Base-by-base conservation (phyloP, 2,797 vertebrate genomes). In the Coluber constrictor region DNA sequence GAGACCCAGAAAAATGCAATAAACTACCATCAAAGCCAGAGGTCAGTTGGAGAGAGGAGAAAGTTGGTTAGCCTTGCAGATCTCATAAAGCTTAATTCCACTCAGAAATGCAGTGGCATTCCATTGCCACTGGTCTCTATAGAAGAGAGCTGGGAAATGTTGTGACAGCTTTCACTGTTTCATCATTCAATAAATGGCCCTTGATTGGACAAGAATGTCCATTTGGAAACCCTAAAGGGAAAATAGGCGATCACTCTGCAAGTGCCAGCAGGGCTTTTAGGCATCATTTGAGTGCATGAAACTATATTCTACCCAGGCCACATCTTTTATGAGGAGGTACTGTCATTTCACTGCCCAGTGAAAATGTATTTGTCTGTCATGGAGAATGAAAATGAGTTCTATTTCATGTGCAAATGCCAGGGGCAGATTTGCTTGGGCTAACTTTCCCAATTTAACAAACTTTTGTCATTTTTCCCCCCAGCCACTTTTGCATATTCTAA, bases 361-460 rank as follows among this genome's bases (percentile, higher is more conserved):
- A 92, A 93, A 43, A 94, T 0, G 0, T 86, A 92, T 89, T 96
- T 95, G 0, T 91, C 90, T 86, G 91, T 61, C 70, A 89, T 74
- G 66, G 92, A 90, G 90, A 94, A 93, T 90, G 79, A 95, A 95
- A 94, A 86, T 91, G 54, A 93, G 32, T 57, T 61, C 91, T 74
- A 74, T 47, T 89, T 61, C 74, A 9, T 0, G 25, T 47, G 12
- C 18, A 57, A 1, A 29, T 51, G 90, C 37, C 23, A 89, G 29
- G 83, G 88, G 32, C 55, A 91, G 5, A 7, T 63, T 59, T 94
- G 91, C 95, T 95, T 93, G 60, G 13, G 88, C 90, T 79, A 92
- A 87, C 93, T 93, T 89, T 86, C 47, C 88, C 93, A 63, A 63
- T 91, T 91, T 86, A 25, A 47, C 25, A 91, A 90, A 87, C 79